Conservation (phyloP, 2,113 vertebrate species). For the Apeltes quadracus region DNA sequence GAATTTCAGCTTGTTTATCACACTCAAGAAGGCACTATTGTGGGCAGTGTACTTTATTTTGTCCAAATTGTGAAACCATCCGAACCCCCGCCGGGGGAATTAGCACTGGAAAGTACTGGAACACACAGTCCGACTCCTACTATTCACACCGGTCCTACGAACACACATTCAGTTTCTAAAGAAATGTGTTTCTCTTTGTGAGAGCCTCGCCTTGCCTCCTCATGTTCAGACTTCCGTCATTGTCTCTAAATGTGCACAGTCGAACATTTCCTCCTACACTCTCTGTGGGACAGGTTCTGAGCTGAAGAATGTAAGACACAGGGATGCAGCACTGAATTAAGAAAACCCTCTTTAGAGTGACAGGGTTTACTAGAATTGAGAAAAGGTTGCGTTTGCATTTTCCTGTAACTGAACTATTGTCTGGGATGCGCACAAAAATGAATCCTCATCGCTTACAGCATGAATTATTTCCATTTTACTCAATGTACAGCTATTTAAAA, state of each 20-base stretch:
- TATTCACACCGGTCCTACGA: conserved; percentile 12
- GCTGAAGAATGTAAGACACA: neutral
- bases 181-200: conserved; percentile 15
- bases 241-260: conserved; percentile 28
- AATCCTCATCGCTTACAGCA: neutral
- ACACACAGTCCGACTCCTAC: conserved; percentile 36
- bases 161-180: conserved; percentile 16
- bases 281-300: neutral
- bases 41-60: conserved; percentile 19
- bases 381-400: neutral
- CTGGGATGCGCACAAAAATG: neutral
- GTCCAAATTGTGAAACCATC: conserved; percentile 18
- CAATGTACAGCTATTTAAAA: neutral
- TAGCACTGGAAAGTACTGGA: conserved; percentile 24
- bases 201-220: neutral
- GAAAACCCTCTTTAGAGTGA: neutral
- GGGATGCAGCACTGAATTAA: neutral
- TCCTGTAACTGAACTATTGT: neutral
- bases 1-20: conserved; percentile 41
- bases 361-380: neutral
- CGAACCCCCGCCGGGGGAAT: conserved; percentile 10
- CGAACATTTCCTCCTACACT: conserved; percentile 28
- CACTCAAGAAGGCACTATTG: conserved; percentile 12
- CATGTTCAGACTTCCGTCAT: conserved; percentile 5
- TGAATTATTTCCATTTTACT: neutral